phyloP scores from a whole-genome alignment of 2,113 vertebrate genomes.

The Malurus elegans region DNA sequence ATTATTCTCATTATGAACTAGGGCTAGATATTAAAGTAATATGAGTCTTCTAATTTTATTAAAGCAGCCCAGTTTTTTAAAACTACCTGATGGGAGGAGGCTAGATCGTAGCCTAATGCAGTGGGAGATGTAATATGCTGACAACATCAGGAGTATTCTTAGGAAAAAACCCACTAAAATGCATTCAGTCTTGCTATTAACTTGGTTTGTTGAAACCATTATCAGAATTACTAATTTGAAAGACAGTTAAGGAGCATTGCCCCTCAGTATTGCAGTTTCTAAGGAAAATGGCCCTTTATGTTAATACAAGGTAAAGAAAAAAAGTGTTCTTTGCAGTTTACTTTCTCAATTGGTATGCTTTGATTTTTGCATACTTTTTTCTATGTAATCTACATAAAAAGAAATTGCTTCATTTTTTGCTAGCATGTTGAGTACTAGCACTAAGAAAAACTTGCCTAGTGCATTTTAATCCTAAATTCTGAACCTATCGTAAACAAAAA shows the following conservation, averaged over 20 bases:
- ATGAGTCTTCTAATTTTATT: background rate
- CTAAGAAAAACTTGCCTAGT: background rate
- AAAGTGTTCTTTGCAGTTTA: background rate
- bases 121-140: background rate
- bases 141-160: background rate
- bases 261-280: background rate
- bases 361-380: background rate
- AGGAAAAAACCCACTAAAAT: background rate
- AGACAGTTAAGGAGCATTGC: background rate
- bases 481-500: background rate
- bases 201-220: background rate
- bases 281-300: background rate
- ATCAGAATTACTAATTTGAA: background rate
- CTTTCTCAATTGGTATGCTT: background rate
- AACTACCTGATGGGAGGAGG: background rate
- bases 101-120: background rate
- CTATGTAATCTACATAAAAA: rapidly evolving
- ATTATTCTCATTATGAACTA: background rate
- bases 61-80: background rate
- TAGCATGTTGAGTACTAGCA: background rate
- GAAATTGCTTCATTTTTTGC: background rate
- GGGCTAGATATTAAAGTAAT: background rate
- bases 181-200: background rate
- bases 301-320: background rate
- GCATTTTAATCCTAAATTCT: background rate